Conservation (phyloP, 2,888 invertebrate species). For the Rotaria sp. region DNA sequence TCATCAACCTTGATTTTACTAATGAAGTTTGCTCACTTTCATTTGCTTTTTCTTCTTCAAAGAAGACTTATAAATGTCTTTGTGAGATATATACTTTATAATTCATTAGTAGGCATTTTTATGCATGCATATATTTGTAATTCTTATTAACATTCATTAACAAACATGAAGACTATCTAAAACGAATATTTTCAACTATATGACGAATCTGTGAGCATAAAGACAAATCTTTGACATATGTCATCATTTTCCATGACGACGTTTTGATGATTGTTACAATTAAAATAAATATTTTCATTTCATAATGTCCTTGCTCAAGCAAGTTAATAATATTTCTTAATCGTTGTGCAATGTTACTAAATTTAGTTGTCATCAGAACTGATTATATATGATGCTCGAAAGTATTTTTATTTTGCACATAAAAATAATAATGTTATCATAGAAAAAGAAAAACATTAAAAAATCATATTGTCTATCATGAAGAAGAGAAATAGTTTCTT, state of each 20-base stretch:
- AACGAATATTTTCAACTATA: no score
- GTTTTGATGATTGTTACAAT: neutral
- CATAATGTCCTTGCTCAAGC: neutral
- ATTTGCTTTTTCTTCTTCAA: neutral
- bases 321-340: neutral
- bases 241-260: no score
- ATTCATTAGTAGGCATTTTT: no score
- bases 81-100: neutral
- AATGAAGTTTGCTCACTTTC: neutral
- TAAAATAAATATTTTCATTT: neutral
- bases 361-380: neutral
- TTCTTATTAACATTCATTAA: no score
- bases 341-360: neutral
- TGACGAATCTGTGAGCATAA: no score
- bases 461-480: no score
- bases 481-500: no score
- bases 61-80: neutral
- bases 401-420: neutral
- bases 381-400: neutral
- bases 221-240: neutral
- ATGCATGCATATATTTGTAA: no score
- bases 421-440: neutral
- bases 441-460: neutral
- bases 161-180: neutral
- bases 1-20: neutral